Evolutionary conservation across 2,888 invertebrate species (phyloP), one percentile per base, ranked within the genome.

Genomic region (Tetranychus piercei): DNA sequence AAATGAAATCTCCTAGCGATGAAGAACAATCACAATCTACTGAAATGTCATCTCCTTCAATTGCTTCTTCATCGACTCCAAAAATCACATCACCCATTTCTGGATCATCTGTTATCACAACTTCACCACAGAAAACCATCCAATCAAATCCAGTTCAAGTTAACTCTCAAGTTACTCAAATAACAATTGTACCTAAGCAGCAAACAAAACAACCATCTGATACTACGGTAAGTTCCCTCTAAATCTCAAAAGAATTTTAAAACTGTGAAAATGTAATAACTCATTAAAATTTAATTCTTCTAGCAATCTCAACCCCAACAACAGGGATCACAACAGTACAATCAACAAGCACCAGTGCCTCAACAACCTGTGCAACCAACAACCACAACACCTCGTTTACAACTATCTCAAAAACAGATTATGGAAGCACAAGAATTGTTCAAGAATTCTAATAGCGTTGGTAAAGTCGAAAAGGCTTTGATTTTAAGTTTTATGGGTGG

Each of bases 401-500:
- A 74, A 55, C 18, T 73, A 65, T 71, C 76, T 9, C 76, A 66
- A 11, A 74, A 18, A 73, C 74, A 66, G 43, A 44, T 34, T 45
- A 22, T 44, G 20, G 93, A 94, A 82, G 96, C 95, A 1, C 94
- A 95, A 82, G 94, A 96, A 81, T 95, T 97, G 92, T 96, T 97
- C 86, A 86, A 90, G 75, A 92, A 90, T 77, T 94, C 96, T 66
- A 96, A 96, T 82, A 90, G 92, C 81, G 94, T 97, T 74, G 95
- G 95, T 4, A 85, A 95, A 78, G 94, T 94, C 0, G 96, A 97
- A 82, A 97, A 97, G 82, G 94, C 95, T 74, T 89, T 97, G 74
- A 97, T 97, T 81, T 86, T 97, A 55, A 94, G 95, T 78, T 97
- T 97, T 81, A 96, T 97, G 94, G 95, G 95, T 73, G 97, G 96